Percentiles rank a stretch among this genome's conserved stretches.
These are phyloP conservation scores for Holothuria scabra DNA, from an alignment of 53 echinoderm and acorn worm genomes.

Conservation along the genomic window DNA sequence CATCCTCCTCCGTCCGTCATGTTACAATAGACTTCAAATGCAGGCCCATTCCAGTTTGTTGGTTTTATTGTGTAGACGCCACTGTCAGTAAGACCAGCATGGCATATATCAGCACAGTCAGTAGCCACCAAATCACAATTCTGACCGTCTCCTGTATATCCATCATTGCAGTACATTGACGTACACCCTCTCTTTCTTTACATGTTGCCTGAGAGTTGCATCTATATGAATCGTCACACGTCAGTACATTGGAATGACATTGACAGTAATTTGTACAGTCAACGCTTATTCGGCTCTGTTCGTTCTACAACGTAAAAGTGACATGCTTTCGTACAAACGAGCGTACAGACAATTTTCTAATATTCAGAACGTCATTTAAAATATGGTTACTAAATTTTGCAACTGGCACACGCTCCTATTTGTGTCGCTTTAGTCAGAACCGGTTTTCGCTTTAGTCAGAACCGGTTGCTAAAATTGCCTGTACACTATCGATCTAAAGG, in stretches of 20 bases:
- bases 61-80: background rate
- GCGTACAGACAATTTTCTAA: too few relatives aligned
- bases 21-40: constrained; percentile 14
- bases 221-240: background rate
- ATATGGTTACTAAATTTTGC: too few relatives aligned
- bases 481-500: too few relatives aligned
- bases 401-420: too few relatives aligned
- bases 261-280: too few relatives aligned
- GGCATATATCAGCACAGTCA: constrained; percentile 2
- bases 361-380: too few relatives aligned
- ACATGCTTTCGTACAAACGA: too few relatives aligned
- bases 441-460: too few relatives aligned
- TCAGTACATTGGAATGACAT: background rate
- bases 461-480: too few relatives aligned
- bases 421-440: too few relatives aligned
- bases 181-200: background rate
- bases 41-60: background rate
- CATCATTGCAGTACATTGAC: constrained; percentile 14
- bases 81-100: background rate
- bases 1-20: constrained; percentile 22
- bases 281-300: too few relatives aligned
- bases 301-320: too few relatives aligned
- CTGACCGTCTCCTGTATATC: constrained; percentile 13
- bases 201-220: background rate
- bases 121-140: background rate